A percentile compares a stretch with the other conserved stretches of the same genome.
These are phyloP conservation scores for Lepidurus arcticus DNA, from an alignment of 1,140 invertebrate species.

Conservation along the genomic window DNA sequence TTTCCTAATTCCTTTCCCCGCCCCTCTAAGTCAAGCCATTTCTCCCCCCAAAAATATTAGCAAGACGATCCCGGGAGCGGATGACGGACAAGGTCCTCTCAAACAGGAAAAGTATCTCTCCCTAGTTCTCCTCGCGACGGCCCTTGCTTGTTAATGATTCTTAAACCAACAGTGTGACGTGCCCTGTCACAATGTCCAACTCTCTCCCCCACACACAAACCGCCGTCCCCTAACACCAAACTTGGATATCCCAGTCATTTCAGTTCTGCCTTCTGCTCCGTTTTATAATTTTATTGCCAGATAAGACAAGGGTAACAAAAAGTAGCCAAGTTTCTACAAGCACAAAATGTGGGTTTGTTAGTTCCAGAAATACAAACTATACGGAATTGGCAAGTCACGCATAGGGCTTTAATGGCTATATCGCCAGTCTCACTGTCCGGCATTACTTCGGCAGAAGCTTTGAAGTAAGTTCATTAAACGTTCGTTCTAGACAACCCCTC, in stretches of 20 bases:
- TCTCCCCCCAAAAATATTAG: not conserved
- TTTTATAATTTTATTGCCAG: too few relatives aligned
- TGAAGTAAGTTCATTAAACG: not conserved
- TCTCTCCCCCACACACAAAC: not conserved
- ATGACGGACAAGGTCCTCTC: not conserved
- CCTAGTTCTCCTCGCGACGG: not conserved
- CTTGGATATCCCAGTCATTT: too few relatives aligned
- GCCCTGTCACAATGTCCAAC: not conserved
- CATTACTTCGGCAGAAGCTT: not conserved
- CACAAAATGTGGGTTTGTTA: not conserved
- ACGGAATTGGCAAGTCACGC: not conserved
- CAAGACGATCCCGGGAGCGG: not conserved
- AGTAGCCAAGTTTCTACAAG: too few relatives aligned
- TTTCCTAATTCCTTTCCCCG: constrained; percentile 9
- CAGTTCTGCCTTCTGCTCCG: too few relatives aligned
- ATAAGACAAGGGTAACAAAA: too few relatives aligned
- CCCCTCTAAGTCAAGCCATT: not conserved
- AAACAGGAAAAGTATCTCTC: not conserved
- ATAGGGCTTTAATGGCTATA: not conserved
- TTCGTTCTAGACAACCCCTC: not conserved
- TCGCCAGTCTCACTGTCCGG: not conserved
- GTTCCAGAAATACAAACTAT: not conserved
- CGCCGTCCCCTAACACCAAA: too few relatives aligned
- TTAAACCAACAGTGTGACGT: constrained; percentile 6
- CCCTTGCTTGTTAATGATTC: constrained; percentile 7